Base-by-base conservation (phyloP, 1,140 invertebrate species). In the Panonychus citri region DNA sequence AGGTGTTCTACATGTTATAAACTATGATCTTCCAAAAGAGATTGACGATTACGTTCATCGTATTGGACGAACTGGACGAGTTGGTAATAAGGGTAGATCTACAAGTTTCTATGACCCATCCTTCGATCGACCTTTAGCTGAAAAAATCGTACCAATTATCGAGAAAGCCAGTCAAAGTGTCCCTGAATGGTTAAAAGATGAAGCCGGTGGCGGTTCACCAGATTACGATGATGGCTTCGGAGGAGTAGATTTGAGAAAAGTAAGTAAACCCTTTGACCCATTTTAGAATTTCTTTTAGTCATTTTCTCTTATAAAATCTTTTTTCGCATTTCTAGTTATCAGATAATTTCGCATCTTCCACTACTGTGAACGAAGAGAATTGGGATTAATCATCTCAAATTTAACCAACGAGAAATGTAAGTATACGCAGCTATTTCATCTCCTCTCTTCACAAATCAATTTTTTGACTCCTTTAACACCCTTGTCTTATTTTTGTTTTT, bases 21-120 rank as follows among this genome's bases (percentile, higher is more conserved):
- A 95, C 70, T 95, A 88, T 72, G 90, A 95, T 74, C 73, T 94
- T 65, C 90, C 90, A 19, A 84, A 81, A 49, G 87, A 93, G 69
- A 84, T 93, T 59, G 89, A 95, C 68, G 90, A 95, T 70, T 96
- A 96, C 68, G 89, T 95, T 50, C 90, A 96, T 73, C 79, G 90
- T 62, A 95, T 96, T 71, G 90, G 90, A 55, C 82, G 90, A 78
- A 96, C 90, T 24, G 90, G 90, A 34, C 70, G 62, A 46, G 60
- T 61, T 39, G 59, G 64, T 28, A 65, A 65, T 61, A 87, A 83
- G 60, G 94, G 94, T 49, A 96, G 90, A 30, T 90, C 94, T 27
- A 97, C 96, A 72, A 93, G 93, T 53, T 95, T 99, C 74, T 96
- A 75, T 66, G 80, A 86, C 67, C 63, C 74, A 0, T 72, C 76